Evolutionary conservation across 2,797 vertebrate species (phyloP).

Genomic region (Hydrocynus forskahlii): DNA sequence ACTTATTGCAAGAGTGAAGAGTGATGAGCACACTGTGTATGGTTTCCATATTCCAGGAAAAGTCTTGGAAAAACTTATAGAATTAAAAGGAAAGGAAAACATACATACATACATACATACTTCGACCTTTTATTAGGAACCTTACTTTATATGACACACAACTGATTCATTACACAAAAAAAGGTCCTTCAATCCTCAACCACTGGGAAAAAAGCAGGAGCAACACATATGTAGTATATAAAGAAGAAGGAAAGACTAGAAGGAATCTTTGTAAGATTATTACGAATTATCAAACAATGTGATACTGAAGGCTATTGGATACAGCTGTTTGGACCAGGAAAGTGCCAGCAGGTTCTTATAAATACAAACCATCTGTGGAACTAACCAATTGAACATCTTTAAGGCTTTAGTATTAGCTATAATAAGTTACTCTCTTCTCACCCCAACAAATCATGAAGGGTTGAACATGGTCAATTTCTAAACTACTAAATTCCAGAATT

Average conservation of each 20-base stretch:
- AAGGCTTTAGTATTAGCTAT: conserved; percentile 46
- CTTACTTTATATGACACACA: conserved; percentile 8
- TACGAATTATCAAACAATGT: conserved; percentile 61
- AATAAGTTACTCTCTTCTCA: conserved; percentile 43
- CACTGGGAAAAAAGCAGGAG: conserved; percentile 21
- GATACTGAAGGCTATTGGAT: conserved; percentile 59
- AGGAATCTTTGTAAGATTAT: conserved; percentile 56
- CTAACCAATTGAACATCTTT: conserved; percentile 51
- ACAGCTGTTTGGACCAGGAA: conserved; percentile 55
- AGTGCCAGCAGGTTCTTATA: conserved; percentile 60
- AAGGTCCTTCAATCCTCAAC: not conserved
- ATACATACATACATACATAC: not conserved
- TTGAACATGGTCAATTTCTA: not conserved
- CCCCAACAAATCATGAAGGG: conserved; percentile 24
- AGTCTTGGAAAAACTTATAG: conserved; percentile 29
- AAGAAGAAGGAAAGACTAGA: conserved; percentile 27
- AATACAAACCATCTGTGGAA: conserved; percentile 58
- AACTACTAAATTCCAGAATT: not conserved
- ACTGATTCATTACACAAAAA: conserved; percentile 17
- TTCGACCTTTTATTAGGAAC: conserved; percentile 8
- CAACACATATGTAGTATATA: conserved; percentile 31
- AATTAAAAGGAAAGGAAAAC: conserved; percentile 2
- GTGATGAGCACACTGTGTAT: conserved; percentile 19
- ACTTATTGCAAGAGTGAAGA: conserved; percentile 19
- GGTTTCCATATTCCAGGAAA: not conserved